Percentiles rank a stretch among this genome's conserved stretches.
Conservation (phyloP, 2,888 invertebrate genomes). For the Erynnis tages region DNA sequence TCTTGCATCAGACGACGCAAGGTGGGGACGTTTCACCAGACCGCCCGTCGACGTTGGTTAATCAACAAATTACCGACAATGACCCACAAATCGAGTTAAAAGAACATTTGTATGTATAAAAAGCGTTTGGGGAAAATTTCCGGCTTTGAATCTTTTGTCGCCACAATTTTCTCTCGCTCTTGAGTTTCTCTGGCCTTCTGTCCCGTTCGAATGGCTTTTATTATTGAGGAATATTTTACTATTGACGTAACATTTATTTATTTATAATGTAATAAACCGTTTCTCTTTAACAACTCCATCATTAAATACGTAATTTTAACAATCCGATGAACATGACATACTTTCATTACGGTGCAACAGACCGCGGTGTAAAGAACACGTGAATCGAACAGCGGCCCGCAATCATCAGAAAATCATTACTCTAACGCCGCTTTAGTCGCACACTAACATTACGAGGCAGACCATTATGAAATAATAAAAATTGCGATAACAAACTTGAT, state of each 20-base stretch:
- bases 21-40: conserved; percentile 25
- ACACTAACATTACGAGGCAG: conserved; percentile 20
- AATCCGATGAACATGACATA: not conserved
- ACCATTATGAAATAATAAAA: conserved; percentile 26
- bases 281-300: not conserved
- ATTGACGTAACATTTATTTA: too few species aligned
- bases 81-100: conserved; percentile 25
- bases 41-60: conserved; percentile 26
- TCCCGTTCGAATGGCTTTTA: not conserved
- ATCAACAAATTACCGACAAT: conserved; percentile 26
- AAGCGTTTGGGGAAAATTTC: conserved; percentile 23
- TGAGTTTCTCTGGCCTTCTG: conserved; percentile 18
- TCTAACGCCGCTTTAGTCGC: conserved; percentile 11
- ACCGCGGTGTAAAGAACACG: conserved; percentile 6
- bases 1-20: conserved; percentile 22
- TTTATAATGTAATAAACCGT: too few species aligned
- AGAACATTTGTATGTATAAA: conserved; percentile 28
- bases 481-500: conserved; percentile 26
- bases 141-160: conserved; percentile 21
- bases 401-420: conserved; percentile 26
- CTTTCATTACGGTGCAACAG: conserved; percentile 6
- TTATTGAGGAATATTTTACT: not conserved
- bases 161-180: conserved; percentile 16
- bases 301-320: not conserved
- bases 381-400: conserved; percentile 4